These are phyloP conservation scores for Candoia aspera DNA, from an alignment of 2,113 vertebrate species.

Conservation along the genomic window DNA sequence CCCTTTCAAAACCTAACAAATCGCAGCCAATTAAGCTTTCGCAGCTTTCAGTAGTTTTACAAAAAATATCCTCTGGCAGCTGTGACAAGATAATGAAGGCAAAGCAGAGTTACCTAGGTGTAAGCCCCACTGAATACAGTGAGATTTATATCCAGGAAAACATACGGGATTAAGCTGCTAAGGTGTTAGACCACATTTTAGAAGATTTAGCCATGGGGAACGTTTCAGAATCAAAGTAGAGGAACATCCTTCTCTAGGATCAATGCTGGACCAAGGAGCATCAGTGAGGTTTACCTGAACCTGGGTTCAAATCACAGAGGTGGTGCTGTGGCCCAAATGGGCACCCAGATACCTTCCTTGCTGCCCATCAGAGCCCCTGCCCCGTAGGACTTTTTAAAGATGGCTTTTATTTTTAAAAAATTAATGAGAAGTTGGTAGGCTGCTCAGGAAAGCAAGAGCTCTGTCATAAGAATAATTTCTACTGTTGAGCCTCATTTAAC, in stretches of 20 bases:
- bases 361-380: neutral
- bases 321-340: neutral
- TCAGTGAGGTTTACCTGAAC: neutral
- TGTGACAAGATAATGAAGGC: slow-evolving; percentile 35
- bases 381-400: neutral
- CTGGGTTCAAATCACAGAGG: neutral
- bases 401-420: neutral
- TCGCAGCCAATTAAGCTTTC: slow-evolving; percentile 60
- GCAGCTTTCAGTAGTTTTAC: slow-evolving; percentile 52
- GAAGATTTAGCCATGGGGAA: slow-evolving; percentile 20
- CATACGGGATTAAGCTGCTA: neutral
- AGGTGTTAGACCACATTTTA: neutral
- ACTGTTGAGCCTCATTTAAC: neutral
- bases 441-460: neutral
- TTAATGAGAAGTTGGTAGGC: neutral
- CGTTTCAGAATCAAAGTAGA: slow-evolving; percentile 33
- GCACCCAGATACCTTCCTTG: neutral
- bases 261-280: neutral
- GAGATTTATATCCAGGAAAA: neutral
- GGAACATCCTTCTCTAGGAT: neutral
- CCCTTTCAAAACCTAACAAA: slow-evolving; percentile 57
- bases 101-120: slow-evolving; percentile 17
- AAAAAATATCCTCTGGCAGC: slow-evolving; percentile 28
- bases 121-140: neutral
- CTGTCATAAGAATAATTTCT: neutral